phyloP scores from a whole-genome alignment of 2,888 invertebrate genomes.

The Cetonia aurata region DNA sequence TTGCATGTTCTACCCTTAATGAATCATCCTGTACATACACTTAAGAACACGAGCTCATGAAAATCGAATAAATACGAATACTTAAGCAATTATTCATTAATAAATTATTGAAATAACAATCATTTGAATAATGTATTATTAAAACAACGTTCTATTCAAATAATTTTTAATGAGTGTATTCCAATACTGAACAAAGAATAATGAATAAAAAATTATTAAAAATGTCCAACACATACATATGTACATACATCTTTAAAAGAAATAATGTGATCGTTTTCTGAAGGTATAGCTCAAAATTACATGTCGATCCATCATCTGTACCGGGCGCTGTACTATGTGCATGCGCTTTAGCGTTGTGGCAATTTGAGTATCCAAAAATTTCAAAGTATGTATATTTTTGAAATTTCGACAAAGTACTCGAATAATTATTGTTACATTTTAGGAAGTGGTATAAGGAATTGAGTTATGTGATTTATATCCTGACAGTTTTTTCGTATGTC shows the following conservation, averaged over 20 bases:
- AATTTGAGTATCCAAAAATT: constrained; percentile 74
- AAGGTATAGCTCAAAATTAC: constrained; percentile 70
- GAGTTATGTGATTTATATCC: constrained; percentile 68
- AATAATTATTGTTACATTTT: constrained; percentile 57
- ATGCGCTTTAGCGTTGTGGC: constrained; percentile 76
- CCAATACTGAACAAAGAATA: too few relatives aligned
- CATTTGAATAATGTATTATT: too few relatives aligned
- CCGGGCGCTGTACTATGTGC: constrained; percentile 71
- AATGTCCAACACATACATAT: too few relatives aligned
- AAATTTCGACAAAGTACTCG: background rate
- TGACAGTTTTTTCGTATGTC: constrained; percentile 71
- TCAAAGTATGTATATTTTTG: constrained; percentile 71
- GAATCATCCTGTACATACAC: too few relatives aligned
- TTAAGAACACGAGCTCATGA: too few relatives aligned
- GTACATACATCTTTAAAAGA: background rate
- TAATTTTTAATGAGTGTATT: too few relatives aligned
- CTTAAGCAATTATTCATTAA: too few relatives aligned
- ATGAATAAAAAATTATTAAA: too few relatives aligned
- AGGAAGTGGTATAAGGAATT: constrained; percentile 69
- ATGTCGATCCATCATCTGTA: constrained; percentile 74
- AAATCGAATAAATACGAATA: too few relatives aligned
- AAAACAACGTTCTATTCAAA: too few relatives aligned
- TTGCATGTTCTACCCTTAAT: too few relatives aligned
- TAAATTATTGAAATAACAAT: too few relatives aligned
- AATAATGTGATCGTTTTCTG: constrained; percentile 49